Base-by-base conservation (phyloP, 2,888 invertebrate genomes). In the Lasioglossum lativentre region DNA sequence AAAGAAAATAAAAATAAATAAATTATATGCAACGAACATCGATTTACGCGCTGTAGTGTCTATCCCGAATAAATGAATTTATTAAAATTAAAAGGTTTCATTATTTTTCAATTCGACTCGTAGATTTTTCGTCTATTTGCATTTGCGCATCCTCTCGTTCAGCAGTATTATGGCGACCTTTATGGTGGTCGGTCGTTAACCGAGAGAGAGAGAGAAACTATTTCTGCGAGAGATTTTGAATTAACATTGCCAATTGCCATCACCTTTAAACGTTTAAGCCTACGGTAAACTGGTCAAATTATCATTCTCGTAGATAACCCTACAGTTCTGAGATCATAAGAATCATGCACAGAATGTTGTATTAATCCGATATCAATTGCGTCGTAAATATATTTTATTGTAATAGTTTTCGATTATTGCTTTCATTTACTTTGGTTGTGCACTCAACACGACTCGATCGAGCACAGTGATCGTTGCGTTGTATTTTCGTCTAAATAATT, bases 161-260 rank as follows among this genome's bases (percentile, higher is more conserved):
- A 56, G 80, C 83, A 86, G 87, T 87, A 76, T 89, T 89, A 89
- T 89, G 90, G 85, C 89, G 89, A 87, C 85, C 81, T 78, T 85
- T 83, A 75, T 78, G 75, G 75, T 76, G 66, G 71, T 66, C 38
- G 78, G 77, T 77, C 56, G 78, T 63, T 68, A 66, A 83, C 59
- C 45, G 68, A 75, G 59, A 72, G 59, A 40, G 52, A 45, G 27
- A 40, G 56, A 45, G n/a, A 40, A 19, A 63, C 19, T 40, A 38
- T 68, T 63, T 38, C 77, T 72, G 59, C 45, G 12, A 72, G 52
- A 72, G 56, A 73, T 68, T 68, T 40, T 74, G 42, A n/a, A 56
- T 83, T 75, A 75, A 79, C 12, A 63, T 59, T 75, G 73, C 52
- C 27, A 34, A 63, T 59, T 75, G 73, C 52, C 27, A 34, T 73